Evolutionary conservation across 2,888 invertebrate species (phyloP).

Genomic region (Napeogenes inachia): DNA sequence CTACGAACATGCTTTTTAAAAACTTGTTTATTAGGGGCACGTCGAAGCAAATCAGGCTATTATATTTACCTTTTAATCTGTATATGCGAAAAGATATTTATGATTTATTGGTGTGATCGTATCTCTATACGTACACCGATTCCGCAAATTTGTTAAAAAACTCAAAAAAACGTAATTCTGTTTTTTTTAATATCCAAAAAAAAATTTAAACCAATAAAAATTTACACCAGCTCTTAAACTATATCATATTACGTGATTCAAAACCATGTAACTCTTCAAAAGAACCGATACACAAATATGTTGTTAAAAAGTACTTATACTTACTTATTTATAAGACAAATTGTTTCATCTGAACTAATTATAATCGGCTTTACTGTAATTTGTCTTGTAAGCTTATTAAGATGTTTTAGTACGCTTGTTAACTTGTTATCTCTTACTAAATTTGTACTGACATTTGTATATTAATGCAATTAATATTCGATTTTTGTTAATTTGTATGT

Average conservation of each 20-base stretch:
- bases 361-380: constrained; percentile 2
- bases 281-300: not conserved
- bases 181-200: no score
- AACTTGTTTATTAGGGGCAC: no score
- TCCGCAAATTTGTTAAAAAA: no score
- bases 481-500: constrained; percentile 5
- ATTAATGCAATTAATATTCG: constrained; percentile 1
- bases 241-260: no score
- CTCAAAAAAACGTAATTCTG: no score
- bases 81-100: not conserved
- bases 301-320: not conserved
- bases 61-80: not conserved
- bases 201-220: no score
- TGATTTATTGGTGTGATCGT: not conserved
- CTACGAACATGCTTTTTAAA: no score
- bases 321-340: not conserved
- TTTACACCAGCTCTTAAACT: no score
- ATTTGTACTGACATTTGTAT: constrained; percentile 5
- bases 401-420: constrained; percentile 3
- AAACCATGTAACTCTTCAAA: not conserved
- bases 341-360: constrained; percentile 4
- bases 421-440: not conserved
- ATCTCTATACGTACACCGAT: no score
- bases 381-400: constrained; percentile 4
- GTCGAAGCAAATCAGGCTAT: no score